Evolutionary conservation across 2,113 vertebrate species (phyloP), one percentile per base, ranked within the genome.

Genomic region (Tychaedon coryphoeus): DNA sequence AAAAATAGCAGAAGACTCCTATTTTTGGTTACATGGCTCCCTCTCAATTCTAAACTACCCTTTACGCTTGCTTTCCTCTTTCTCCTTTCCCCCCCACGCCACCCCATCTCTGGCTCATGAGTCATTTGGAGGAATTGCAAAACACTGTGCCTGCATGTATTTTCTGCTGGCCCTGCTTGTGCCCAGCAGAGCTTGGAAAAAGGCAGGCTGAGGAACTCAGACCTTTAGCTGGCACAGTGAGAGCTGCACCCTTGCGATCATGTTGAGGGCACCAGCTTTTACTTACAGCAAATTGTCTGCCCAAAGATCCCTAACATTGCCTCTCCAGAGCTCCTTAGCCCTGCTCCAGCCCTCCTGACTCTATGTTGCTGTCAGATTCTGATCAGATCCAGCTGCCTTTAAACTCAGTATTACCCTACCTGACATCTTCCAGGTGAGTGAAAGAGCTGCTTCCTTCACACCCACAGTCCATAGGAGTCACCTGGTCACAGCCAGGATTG

Each of bases 281-380:
- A 22, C 54, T 81, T 53, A 58, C 33, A 74, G 31, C 53, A 53
- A 53, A 53, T 19, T 26, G 4, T 10, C n/a, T 57, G 15, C 38
- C 74, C 19, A 34, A 33, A 81, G 26, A 47, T 54, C 51, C 14
- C 34, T 43, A 34, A 67, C 87, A 66, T 2, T 56, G 34, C 40
- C 50, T 91, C 72, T 73, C 56, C 65, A 38, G 51, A 71, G 51
- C 38, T 72, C 50, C 57, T 61, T 20, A 40, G 12, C 22, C 29
- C 47, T 53, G 48, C 19, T 79, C 54, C 78, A 62, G 78, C 29
- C 54, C 34, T 76, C 26, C 67, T 62, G 67, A n/a, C 50, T 75
- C 54, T 0, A 0, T 16, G 23, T 18, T 5, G 2, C 56, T 78
- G 9, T 7, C 65, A 64, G 0, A 38, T 29, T 48, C 61, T 90